These are phyloP conservation scores for Nothoprocta perdicaria DNA, from an alignment of 2,113 vertebrate genomes.

Conservation along the genomic window DNA sequence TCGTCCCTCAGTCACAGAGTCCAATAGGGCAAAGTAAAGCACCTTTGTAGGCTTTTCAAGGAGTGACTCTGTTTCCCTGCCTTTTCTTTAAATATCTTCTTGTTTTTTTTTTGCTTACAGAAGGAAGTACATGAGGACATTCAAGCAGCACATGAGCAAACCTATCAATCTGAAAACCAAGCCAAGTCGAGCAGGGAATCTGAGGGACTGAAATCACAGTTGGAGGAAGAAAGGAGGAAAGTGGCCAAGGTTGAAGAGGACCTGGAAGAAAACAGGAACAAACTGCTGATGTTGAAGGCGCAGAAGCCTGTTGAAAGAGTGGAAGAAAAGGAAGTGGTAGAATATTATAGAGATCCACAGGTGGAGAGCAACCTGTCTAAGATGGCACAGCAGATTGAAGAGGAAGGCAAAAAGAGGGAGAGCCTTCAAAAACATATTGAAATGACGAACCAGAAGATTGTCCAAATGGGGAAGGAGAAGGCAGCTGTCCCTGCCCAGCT, in stretches of 20 bases:
- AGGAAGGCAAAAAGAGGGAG: slow-evolving; percentile 78
- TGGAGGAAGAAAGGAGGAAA: slow-evolving; percentile 84
- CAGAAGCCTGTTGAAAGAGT: slow-evolving; percentile 88
- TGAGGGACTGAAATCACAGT: slow-evolving; percentile 74
- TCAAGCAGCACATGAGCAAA: slow-evolving; percentile 64
- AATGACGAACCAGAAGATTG: slow-evolving; percentile 75
- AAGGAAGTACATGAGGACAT: slow-evolving; percentile 84
- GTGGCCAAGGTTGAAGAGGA: slow-evolving; percentile 75
- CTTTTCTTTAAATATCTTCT: neutral
- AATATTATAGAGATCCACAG: slow-evolving; percentile 92
- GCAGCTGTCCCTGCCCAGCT: slow-evolving; percentile 82
- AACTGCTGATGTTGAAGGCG: slow-evolving; percentile 85
- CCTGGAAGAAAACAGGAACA: slow-evolving; percentile 81
- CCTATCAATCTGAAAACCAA: slow-evolving; percentile 76
- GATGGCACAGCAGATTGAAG: slow-evolving; percentile 76
- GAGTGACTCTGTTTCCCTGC: neutral
- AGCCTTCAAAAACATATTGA: slow-evolving; percentile 82
- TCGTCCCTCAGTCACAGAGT: neutral
- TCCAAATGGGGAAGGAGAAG: slow-evolving; percentile 77
- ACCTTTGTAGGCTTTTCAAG: neutral
- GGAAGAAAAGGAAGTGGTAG: slow-evolving; percentile 92
- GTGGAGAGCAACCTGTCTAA: slow-evolving; percentile 80
- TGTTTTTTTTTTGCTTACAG: slow-evolving; percentile 67
- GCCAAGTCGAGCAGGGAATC: slow-evolving; percentile 63
- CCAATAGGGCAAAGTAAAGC: neutral